Evolutionary conservation across 2,797 vertebrate genomes (phyloP), one percentile per base, ranked within the genome.

Genomic region (Enteromius fasciolatus): DNA sequence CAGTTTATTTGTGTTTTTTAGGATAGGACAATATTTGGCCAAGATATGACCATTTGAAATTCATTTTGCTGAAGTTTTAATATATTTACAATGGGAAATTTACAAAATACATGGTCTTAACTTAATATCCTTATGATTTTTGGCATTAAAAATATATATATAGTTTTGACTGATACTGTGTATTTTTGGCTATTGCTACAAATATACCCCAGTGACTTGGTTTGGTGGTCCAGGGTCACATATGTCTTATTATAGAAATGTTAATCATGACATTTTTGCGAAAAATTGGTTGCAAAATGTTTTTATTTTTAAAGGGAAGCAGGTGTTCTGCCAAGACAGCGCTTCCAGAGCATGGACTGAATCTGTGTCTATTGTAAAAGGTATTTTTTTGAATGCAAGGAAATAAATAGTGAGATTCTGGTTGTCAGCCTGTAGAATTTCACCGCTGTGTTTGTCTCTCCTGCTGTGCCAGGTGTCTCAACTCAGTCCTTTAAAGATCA

Each of bases 321-420:
- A 88, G 46, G 57, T 44, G 0, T 89, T 86, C 46, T 88, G 88
- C n/a, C 50, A 86, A 63, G 92, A 93, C 63, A 86, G 77, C 10
- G 44, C 87, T 54, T 94, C 92, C 0, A 86, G 91, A 87, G 90
- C 87, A 25, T 94, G 93, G 92, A 94, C 92, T 10, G 87, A 89
- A 10, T 93, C 93, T 0, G 87, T 90, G 36, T 92, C 93, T 66
- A 90, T 76, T 25, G 90, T 91, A 67, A 93, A 94, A 92, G 92
- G 92, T 85, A 84, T 46, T 41, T 78, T 44, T 85, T 66, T 28
- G 57, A 57, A 18, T 28, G 25, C 28, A 63, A 25, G 23, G 28
- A 59, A 48, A 78, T 48, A 76, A 67, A 76, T 41, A 23, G 28
- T 17, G 4, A 76, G 36, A 57, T 46, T 33, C 20, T 52, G 48